Evolutionary conservation across 2,888 invertebrate genomes (phyloP).

Genomic region (Agrotis ipsilon): DNA sequence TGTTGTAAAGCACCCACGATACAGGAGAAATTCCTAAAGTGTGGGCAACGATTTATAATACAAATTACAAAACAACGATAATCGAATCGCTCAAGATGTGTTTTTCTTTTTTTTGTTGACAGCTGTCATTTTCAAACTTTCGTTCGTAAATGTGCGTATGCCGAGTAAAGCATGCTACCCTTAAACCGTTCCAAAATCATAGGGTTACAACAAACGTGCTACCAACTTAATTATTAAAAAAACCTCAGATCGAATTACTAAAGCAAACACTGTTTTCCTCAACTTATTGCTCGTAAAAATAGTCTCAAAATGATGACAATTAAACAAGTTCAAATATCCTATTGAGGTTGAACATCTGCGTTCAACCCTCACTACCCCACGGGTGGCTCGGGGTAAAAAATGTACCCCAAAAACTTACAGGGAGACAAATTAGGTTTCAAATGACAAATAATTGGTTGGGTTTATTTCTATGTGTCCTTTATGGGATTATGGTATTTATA

Average conservation of each 20-base stretch:
- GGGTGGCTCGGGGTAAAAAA: conserved; percentile 64
- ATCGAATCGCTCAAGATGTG: no score
- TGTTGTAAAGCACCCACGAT: no score
- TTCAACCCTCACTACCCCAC: conserved; percentile 63
- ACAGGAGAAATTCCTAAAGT: no score
- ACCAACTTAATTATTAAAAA: no score
- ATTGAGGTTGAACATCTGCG: conserved; percentile 68
- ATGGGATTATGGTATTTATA: neutral
- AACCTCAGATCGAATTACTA: no score
- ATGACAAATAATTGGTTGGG: conserved; percentile 63
- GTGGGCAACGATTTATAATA: no score
- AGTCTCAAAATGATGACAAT: conserved; percentile 64
- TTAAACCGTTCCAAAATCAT: no score
- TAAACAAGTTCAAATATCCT: conserved; percentile 58
- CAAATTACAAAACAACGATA: no score
- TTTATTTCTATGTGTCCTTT: conserved; percentile 10
- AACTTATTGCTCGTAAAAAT: conserved; percentile 52
- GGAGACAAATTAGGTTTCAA: conserved; percentile 69
- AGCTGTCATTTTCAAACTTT: no score
- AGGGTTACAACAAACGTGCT: neutral
- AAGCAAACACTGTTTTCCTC: neutral
- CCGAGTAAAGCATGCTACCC: no score
- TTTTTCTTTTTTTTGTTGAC: no score
- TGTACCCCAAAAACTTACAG: conserved; percentile 46
- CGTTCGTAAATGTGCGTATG: no score